Evolutionary conservation across 35 echinoderm and acorn worm species (phyloP).

Genomic region (Holothuria glaberrima): DNA sequence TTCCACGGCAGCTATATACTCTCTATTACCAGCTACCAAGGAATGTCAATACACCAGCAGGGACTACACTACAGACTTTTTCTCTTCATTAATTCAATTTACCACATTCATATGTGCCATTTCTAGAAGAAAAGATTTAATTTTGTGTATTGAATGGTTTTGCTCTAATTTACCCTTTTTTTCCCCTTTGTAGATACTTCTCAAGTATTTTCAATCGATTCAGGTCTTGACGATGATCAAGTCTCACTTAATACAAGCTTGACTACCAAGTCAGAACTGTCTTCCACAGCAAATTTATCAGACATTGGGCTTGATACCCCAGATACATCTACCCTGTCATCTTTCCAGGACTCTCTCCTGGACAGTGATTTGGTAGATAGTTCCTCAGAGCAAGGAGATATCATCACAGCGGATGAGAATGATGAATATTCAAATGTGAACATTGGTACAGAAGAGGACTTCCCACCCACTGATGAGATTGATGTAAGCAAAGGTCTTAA

Average conservation of each 20-base stretch:
- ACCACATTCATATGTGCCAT: background rate
- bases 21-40: too few relatives aligned
- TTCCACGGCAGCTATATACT: too few relatives aligned
- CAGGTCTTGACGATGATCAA: slow-evolving; percentile 83
- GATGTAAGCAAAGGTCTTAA: slow-evolving; percentile 53
- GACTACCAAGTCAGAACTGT: slow-evolving; percentile 55
- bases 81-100: too few relatives aligned
- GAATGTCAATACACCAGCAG: too few relatives aligned
- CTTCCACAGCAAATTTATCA: slow-evolving; percentile 69
- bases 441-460: slow-evolving; percentile 50
- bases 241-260: slow-evolving; percentile 54
- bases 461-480: slow-evolving; percentile 19
- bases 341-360: slow-evolving; percentile 60
- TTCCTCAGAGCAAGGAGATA: slow-evolving; percentile 45
- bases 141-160: too few relatives aligned
- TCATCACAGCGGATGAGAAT: slow-evolving; percentile 46
- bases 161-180: background rate
- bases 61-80: too few relatives aligned
- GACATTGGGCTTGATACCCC: slow-evolving; percentile 64
- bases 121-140: background rate
- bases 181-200: slow-evolving; percentile 21
- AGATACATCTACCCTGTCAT: slow-evolving; percentile 19
- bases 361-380: slow-evolving; percentile 59
- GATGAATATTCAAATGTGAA: slow-evolving; percentile 60
- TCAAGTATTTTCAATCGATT: slow-evolving; percentile 69